phyloP scores from a whole-genome alignment of 2,888 invertebrate genomes.

The Helleia helle region DNA sequence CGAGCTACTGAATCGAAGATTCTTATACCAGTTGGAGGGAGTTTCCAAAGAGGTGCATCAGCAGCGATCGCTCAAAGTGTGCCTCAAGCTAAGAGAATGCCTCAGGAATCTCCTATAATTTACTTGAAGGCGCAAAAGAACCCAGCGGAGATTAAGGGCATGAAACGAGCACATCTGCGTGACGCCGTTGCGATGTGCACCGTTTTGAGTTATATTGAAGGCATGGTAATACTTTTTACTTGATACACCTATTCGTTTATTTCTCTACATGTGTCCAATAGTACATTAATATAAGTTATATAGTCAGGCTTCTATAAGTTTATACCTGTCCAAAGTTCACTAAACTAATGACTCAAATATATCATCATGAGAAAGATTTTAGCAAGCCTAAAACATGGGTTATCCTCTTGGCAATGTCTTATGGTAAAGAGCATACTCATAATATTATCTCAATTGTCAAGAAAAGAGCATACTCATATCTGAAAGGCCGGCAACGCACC shows the following conservation, averaged over 20 bases:
- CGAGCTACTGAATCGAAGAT: conserved; percentile 76
- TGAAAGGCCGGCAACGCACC: no score
- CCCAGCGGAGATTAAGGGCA: conserved; percentile 82
- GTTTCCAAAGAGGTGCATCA: conserved; percentile 82
- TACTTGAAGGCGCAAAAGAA: conserved; percentile 92
- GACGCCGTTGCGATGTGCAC: conserved; percentile 94
- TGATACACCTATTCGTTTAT: not conserved
- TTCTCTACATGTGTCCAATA: no score
- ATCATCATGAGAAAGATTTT: no score
- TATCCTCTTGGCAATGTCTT: no score
- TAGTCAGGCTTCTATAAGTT: no score
- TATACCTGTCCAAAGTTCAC: no score
- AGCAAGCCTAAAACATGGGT: no score
- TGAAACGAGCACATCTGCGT: conserved; percentile 87
- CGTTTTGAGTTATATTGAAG: conserved; percentile 75
- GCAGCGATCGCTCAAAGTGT: conserved; percentile 78
- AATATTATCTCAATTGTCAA: no score
- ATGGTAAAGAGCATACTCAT: no score
- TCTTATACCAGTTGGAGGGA: conserved; percentile 79
- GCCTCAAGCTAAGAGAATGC: conserved; percentile 72
- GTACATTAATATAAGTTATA: no score
- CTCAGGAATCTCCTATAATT: conserved; percentile 85
- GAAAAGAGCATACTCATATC: no score
- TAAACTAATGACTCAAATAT: no score
- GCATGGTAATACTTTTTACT: conserved; percentile 24